Base-by-base conservation (phyloP, 2,113 vertebrate genomes). In the Grammomys dolichurus region DNA sequence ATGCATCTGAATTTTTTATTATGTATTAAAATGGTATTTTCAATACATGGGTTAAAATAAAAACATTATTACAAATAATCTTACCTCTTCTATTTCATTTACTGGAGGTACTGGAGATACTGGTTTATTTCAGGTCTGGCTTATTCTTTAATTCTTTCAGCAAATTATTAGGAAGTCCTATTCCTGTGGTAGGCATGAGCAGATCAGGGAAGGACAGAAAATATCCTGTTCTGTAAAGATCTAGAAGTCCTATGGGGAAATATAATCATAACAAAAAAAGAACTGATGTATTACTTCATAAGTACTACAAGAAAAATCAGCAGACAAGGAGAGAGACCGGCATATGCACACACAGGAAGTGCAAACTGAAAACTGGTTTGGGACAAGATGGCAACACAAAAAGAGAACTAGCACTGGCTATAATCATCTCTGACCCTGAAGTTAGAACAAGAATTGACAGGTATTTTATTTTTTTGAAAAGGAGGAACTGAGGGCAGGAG, bases 61-160 rank as follows among this genome's bases (percentile, higher is more conserved):
- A 82, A 82, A 43, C n/a, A 91, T 81, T 69, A 69, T 81, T 70
- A 81, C 63, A 91, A 81, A 80, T 56, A 81, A 58, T 65, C 78
- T 91, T 91, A 91, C 90, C 90, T 82, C 63, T 54, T 70, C 65
- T 82, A 82, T 81, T 91, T 91, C 78, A 54, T 82, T 72, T 91
- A 82, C 36, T 82, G 65, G 33, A 56, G 65, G 65, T 46, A 91
- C 90, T 72, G 65, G 76, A 81, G 54, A 76, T 69, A 69, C 67
- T 69, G 67, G 31, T 70, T 81, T 91, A 91, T 81, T 43, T 91
- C 36, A 28, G 63, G 76, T 91, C 56, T 70, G 76, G 63, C 26
- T 91, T 91, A 91, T 40, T 91, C 89, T 91, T 91, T 80, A 69
- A 81, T 70, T 91, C 89, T 91, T 72, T 91, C 90, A 82, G 65